These are phyloP conservation scores for Chamaea fasciata DNA, from an alignment of 2,113 vertebrate species.

Conservation along the genomic window DNA sequence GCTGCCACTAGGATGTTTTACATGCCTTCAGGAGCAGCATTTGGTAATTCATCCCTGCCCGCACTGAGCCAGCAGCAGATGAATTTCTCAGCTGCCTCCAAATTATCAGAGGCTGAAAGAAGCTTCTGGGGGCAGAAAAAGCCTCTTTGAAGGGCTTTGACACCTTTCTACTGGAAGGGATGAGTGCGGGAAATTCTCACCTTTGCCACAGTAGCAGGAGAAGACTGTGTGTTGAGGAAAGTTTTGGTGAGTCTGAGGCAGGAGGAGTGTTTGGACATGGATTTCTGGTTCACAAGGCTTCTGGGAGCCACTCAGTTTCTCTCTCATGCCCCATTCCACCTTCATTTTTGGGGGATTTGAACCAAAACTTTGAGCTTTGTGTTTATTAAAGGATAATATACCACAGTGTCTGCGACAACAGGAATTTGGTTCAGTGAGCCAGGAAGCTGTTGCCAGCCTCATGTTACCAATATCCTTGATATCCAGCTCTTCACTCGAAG, in stretches of 20 bases:
- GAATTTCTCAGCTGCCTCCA: background rate
- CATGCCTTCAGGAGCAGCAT: background rate
- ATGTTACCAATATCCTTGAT: background rate
- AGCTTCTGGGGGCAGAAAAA: background rate
- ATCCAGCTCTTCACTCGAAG: background rate
- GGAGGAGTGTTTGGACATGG: background rate
- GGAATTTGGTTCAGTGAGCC: background rate
- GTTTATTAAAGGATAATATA: background rate
- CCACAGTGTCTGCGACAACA: accelerated
- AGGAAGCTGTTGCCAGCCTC: background rate
- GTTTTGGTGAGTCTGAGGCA: background rate
- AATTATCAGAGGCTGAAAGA: background rate
- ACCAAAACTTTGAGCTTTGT: background rate
- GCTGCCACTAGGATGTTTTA: background rate
- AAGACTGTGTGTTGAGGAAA: background rate
- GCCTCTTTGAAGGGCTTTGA: background rate
- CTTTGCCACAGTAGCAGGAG: accelerated
- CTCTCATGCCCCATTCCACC: accelerated
- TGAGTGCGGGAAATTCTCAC: background rate
- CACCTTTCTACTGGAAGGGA: background rate
- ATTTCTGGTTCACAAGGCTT: background rate
- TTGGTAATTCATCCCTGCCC: background rate
- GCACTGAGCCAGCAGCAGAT: background rate
- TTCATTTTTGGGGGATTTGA: background rate
- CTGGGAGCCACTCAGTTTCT: background rate